Base-by-base conservation (phyloP, 2,797 vertebrate species). In the Pseudomugil tenellus region DNA sequence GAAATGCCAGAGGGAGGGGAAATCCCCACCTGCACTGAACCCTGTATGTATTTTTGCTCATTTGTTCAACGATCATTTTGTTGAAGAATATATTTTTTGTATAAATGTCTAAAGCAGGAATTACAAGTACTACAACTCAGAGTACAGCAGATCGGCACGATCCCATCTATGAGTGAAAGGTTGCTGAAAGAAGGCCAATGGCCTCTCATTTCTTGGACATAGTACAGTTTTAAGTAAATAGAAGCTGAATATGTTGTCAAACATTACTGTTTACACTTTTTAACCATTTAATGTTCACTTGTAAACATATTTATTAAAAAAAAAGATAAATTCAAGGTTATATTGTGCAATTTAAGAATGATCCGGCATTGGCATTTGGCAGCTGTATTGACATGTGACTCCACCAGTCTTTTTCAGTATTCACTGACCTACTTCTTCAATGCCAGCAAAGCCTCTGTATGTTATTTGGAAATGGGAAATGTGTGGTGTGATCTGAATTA, bases 371-470 rank as follows among this genome's bases (percentile, higher is more conserved):
- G 7, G 43, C 46, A 26, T 21, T 39, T 29, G 37, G 29, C 37
- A 14, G 21, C 41, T 72, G 31, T 70, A 58, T 84, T 70, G 46
- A 58, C 52, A 71, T 71, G 49, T 58, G 63, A 66, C 67, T 64
- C 65, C 63, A 51, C n/a, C 63, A 51, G 57, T 26, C 52, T 54
- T 57, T 51, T 28, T 37, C 56, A 51, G 28, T 28, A 48, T 32
- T 67, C 53, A 34, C 61, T 81, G 80, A 83, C 77, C 71, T 68
- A 78, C 14, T 81, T 84, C 57, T 72, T 52, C n/a, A 64, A 67
- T 67, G 23, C 31, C 39, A 59, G 34, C 34, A 59, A 29, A n/a
- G 61, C 31, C 32, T 48, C 9, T 21, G 29, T 35, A 17, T 72
- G 59, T 61, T 14, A 67, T 65, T 57, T 57, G 3, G 16, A 66